Evolutionary conservation across 1,140 invertebrate species (phyloP).

Genomic region (Zophobas atratus): DNA sequence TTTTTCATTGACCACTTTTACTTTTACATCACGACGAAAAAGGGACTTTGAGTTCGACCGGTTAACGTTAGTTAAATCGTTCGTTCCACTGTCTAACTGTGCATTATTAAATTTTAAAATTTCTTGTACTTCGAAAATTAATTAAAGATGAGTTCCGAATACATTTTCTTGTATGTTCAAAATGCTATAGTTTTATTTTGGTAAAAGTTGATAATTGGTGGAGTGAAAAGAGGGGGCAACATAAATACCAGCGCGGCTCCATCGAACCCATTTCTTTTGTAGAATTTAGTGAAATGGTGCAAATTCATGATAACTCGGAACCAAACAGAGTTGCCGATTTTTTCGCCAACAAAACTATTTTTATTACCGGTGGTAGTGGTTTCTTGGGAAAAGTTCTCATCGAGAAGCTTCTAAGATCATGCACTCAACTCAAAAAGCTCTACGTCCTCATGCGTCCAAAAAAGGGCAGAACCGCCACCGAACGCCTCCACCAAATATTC

Average conservation of each 20-base stretch:
- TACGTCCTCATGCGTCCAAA: slow-evolving; percentile 86
- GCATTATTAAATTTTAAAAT: too few relatives aligned
- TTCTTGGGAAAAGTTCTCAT: slow-evolving; percentile 87
- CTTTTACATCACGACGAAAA: background rate
- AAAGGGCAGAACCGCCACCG: slow-evolving; percentile 81
- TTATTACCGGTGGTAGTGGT: slow-evolving; percentile 71
- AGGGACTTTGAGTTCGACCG: background rate
- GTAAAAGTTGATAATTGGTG: background rate
- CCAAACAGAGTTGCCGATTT: slow-evolving; percentile 51
- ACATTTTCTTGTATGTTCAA: too few relatives aligned
- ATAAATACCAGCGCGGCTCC: background rate
- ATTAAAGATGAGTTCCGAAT: too few relatives aligned
- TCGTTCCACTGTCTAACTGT: too few relatives aligned
- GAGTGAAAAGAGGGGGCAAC: background rate
- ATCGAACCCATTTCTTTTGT: background rate
- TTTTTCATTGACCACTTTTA: background rate
- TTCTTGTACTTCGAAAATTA: too few relatives aligned
- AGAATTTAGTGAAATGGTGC: slow-evolving; percentile 6
- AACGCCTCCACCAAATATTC: slow-evolving; percentile 80
- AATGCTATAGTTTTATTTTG: background rate
- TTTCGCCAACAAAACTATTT: slow-evolving; percentile 71
- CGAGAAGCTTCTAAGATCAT: slow-evolving; percentile 83
- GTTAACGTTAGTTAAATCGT: too few relatives aligned
- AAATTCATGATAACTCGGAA: slow-evolving; percentile 1
- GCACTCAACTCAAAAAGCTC: slow-evolving; percentile 79